Conservation (phyloP, 2,113 vertebrate genomes). For the Gila orcuttii region DNA sequence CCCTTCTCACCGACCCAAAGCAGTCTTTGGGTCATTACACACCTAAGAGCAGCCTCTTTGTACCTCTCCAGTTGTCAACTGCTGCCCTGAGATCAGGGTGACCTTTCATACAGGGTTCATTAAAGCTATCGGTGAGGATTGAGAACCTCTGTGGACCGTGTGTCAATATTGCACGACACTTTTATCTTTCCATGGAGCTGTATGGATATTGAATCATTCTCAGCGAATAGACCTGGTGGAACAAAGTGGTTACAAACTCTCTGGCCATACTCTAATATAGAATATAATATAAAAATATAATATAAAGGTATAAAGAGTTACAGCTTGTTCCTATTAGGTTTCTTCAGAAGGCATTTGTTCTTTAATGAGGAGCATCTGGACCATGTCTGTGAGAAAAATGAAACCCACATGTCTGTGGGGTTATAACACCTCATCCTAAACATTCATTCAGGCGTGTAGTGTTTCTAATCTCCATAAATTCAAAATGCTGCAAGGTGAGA, state of each 20-base stretch:
- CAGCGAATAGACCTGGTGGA: neutral
- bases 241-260: neutral
- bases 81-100: neutral
- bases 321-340: slow-evolving; percentile 1
- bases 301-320: slow-evolving; percentile 41
- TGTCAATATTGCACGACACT: neutral
- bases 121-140: neutral
- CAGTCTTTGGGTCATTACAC: slow-evolving; percentile 29
- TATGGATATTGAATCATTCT: slow-evolving; percentile 30
- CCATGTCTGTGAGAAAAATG: neutral
- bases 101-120: slow-evolving; percentile 16
- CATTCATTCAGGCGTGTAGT: neutral
- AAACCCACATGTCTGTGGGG: too few relatives aligned
- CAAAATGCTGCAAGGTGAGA: neutral
- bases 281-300: neutral
- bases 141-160: slow-evolving; percentile 22
- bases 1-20: slow-evolving; percentile 26
- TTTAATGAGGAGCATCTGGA: slow-evolving; percentile 3
- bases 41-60: slow-evolving; percentile 34
- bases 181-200: slow-evolving; percentile 29
- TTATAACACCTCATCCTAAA: neutral
- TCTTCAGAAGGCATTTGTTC: neutral
- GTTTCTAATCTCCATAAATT: neutral
- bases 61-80: slow-evolving; percentile 29
- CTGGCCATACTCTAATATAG: neutral